These are phyloP conservation scores for Leptestheria dahalacensis DNA, from an alignment of 1,140 invertebrate species.

Conservation along the genomic window DNA sequence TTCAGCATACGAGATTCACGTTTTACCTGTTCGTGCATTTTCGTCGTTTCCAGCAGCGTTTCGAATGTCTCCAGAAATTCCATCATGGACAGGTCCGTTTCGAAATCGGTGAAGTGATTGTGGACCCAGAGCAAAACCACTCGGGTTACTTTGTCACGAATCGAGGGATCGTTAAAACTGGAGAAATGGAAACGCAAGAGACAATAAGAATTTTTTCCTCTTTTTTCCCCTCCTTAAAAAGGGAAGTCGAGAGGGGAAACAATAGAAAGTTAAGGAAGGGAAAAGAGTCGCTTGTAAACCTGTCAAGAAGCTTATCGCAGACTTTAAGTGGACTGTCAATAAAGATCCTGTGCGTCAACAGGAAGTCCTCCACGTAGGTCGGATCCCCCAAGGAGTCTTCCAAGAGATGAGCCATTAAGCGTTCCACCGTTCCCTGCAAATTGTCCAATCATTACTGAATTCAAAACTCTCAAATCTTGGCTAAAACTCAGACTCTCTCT, in stretches of 20 bases:
- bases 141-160: constrained; percentile 78
- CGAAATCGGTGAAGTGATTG: constrained; percentile 98
- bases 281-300: constrained; percentile 42
- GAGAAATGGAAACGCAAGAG: constrained; percentile 6
- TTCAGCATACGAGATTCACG: background rate
- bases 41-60: constrained; percentile 59
- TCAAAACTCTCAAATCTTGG: background rate
- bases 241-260: no score
- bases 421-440: constrained; percentile 63
- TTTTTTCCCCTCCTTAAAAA: no score
- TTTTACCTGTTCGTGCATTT: constrained; percentile 59
- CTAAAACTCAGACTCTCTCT: background rate
- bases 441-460: constrained; percentile 16
- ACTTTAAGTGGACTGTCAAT: constrained; percentile 69
- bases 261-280: background rate
- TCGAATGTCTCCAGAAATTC: constrained; percentile 92
- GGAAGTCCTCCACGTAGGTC: constrained; percentile 95
- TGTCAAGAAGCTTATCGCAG: constrained; percentile 70
- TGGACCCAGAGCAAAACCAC: constrained; percentile 92
- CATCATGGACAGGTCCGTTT: constrained; percentile 90
- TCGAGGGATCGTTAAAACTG: constrained; percentile 53
- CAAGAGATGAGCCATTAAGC: constrained; percentile 81
- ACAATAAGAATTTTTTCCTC: background rate
- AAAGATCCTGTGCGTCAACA: constrained; percentile 94
- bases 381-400: constrained; percentile 87